A percentile compares a stretch with the other conserved stretches of the same genome.
Conservation (phyloP, 1,140 invertebrate genomes). For the Drosophila tristis region DNA sequence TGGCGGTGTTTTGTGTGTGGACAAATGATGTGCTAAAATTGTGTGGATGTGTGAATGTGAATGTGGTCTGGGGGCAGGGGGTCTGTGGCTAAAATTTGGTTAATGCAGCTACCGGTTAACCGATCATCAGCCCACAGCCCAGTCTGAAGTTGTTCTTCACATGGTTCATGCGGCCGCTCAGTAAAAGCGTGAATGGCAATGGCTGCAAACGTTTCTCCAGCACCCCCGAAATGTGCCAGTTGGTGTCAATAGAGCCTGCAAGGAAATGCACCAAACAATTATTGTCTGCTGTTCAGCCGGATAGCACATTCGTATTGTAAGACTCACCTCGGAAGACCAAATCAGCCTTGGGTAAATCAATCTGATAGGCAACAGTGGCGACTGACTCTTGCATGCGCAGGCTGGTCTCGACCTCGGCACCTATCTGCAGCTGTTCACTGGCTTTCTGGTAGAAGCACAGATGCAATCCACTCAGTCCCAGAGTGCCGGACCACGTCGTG, state of each 20-base stretch:
- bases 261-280: conserved; percentile 28
- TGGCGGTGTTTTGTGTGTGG: conserved; percentile 17
- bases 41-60: conserved; percentile 18
- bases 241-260: conserved; percentile 95
- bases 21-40: conserved; percentile 17
- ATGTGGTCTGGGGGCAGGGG: conserved; percentile 6
- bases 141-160: conserved; percentile 94
- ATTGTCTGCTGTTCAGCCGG: too few relatives aligned
- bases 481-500: conserved; percentile 88
- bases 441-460: conserved; percentile 97
- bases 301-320: too few relatives aligned
- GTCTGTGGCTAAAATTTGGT: conserved; percentile 23
- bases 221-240: conserved; percentile 97
- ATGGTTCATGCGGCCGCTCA: conserved; percentile 97
- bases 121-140: conserved; percentile 94
- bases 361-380: conserved; percentile 97
- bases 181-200: conserved; percentile 95
- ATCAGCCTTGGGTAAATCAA: conserved; percentile 98
- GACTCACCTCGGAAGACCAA: conserved; percentile 94
- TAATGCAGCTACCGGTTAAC: conserved; percentile 85
- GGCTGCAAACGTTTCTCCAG: conserved; percentile 97
- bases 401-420: conserved; percentile 94
- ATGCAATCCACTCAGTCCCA: conserved; percentile 93
- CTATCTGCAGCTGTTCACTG: conserved; percentile 94
- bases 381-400: conserved; percentile 94